phyloP scores from a whole-genome alignment of 2,797 vertebrate genomes.

The Lepilemur ruficaudatus region DNA sequence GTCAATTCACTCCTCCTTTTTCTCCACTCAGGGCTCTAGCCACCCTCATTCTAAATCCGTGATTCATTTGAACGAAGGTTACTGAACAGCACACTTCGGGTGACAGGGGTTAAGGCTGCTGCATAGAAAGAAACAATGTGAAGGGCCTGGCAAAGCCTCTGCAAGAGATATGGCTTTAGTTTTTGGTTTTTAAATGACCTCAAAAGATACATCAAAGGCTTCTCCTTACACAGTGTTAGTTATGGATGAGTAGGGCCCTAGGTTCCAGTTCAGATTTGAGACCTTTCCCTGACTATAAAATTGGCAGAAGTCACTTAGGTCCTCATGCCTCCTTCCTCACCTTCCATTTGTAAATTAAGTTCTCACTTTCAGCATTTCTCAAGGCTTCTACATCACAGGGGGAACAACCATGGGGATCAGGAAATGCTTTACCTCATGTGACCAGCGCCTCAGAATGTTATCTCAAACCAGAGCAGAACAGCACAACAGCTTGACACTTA shows the following conservation, averaged over 20 bases:
- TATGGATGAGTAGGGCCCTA: neutral
- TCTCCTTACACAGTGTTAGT: neutral
- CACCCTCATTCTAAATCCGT: neutral
- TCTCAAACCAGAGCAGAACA: neutral
- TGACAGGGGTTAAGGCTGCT: neutral
- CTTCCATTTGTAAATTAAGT: neutral
- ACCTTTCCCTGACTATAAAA: neutral
- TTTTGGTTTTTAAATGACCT: neutral
- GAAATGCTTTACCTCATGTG: neutral
- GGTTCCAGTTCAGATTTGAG: neutral
- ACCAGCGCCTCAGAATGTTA: neutral
- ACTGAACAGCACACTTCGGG: neutral
- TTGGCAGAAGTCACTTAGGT: neutral
- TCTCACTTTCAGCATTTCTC: neutral
- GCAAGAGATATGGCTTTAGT: neutral
- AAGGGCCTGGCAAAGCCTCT: neutral
- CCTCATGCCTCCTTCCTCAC: neutral
- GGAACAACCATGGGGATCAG: neutral
- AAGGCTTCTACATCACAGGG: neutral
- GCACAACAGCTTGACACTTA: neutral
- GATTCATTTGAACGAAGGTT: neutral
- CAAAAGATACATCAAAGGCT: neutral
- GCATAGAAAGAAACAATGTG: neutral
- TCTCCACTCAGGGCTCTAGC: too few relatives aligned
- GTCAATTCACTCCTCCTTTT: neutral